Percentiles rank a stretch among this genome's conserved stretches.
Evolutionary conservation across 2,888 invertebrate genomes (phyloP).

Genomic region (Lasioglossum oenotherae): DNA sequence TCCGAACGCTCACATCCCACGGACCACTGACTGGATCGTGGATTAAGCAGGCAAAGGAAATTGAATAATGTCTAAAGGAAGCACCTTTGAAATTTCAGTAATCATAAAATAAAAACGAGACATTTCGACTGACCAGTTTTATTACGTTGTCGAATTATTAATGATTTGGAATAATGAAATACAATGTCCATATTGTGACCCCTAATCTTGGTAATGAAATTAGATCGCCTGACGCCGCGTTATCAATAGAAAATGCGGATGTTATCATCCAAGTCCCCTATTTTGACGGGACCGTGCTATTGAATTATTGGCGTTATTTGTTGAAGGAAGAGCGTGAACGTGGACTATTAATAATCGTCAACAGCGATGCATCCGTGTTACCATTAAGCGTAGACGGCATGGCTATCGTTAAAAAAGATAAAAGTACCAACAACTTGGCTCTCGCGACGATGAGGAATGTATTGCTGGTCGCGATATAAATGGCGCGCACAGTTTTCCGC

Average conservation of each 20-base stretch:
- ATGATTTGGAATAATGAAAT: not conserved
- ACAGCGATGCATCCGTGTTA: conserved; percentile 13
- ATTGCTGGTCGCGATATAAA: conserved; percentile 35
- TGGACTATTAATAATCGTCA: conserved; percentile 41
- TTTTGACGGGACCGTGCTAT: not conserved
- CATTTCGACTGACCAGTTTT: not conserved
- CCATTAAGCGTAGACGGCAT: conserved; percentile 29
- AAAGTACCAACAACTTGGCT: conserved; percentile 6
- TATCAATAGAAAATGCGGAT: not conserved
- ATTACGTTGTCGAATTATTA: not conserved
- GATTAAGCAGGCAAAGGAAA: too few relatives aligned
- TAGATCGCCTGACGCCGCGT: not conserved
- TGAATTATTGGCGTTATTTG: conserved; percentile 44
- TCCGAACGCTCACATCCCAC: too few relatives aligned
- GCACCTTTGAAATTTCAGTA: too few relatives aligned
- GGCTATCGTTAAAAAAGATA: conserved; percentile 14
- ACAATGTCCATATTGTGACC: not conserved
- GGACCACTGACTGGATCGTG: too few relatives aligned
- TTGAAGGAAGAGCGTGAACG: not conserved
- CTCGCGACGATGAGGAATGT: conserved; percentile 13
- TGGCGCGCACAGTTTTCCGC: conserved; percentile 15
- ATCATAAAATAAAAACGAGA: too few relatives aligned
- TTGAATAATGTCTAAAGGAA: too few relatives aligned
- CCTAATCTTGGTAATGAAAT: too few relatives aligned
- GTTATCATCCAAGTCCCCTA: not conserved